A percentile compares a stretch with the other conserved stretches of the same genome.
Evolutionary conservation across 2,113 vertebrate genomes (phyloP).

Genomic region (Callorhinus ursinus): DNA sequence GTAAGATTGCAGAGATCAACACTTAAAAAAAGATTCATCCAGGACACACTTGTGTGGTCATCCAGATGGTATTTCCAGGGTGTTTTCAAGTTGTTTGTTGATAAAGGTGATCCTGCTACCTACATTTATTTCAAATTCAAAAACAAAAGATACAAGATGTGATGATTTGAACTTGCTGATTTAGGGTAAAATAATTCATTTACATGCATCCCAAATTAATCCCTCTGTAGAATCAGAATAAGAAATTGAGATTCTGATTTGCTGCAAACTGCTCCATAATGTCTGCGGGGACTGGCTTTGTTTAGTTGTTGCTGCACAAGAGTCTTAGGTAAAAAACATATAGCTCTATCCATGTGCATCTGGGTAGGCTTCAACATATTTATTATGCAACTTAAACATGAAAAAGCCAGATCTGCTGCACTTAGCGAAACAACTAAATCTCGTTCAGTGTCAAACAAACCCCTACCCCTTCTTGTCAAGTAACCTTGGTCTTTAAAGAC

Average conservation of each 20-base stretch:
- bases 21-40: not conserved
- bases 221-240: conserved; percentile 72
- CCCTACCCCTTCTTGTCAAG: conserved; percentile 65
- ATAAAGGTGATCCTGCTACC: conserved; percentile 19
- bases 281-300: conserved; percentile 76
- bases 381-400: conserved; percentile 72
- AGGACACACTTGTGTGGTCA: not conserved
- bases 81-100: conserved; percentile 42
- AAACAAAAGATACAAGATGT: conserved; percentile 54
- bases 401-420: conserved; percentile 65
- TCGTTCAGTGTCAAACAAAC: conserved; percentile 61
- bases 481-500: conserved; percentile 76
- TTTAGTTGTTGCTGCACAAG: conserved; percentile 77
- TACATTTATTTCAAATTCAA: conserved; percentile 51
- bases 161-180: conserved; percentile 76
- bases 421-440: conserved; percentile 69
- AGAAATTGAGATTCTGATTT: conserved; percentile 67
- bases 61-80: not conserved
- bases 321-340: conserved; percentile 79
- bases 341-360: conserved; percentile 75
- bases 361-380: conserved; percentile 72
- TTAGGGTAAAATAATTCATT: conserved; percentile 76
- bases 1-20: conserved; percentile 16
- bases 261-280: conserved; percentile 60
- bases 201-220: conserved; percentile 76